phyloP scores from a whole-genome alignment of 2,888 invertebrate genomes.

The Ectobius pallidus region DNA sequence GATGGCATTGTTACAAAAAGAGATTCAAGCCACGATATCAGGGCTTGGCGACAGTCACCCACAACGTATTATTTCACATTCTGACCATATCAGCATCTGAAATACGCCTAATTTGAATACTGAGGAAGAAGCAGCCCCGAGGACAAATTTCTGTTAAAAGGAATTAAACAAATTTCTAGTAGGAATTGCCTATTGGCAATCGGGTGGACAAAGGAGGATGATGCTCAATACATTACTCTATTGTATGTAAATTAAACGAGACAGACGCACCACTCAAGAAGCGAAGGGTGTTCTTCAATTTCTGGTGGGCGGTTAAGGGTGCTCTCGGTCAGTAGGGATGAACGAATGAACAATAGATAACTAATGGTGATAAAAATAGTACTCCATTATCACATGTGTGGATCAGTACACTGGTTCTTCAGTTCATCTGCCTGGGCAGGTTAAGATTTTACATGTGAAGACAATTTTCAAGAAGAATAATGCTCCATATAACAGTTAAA shows the following conservation, averaged over 20 bases:
- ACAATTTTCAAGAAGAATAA: no score
- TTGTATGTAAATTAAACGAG: conserved; percentile 6
- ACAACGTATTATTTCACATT: not conserved
- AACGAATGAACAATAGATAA: not conserved
- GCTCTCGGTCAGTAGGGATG: not conserved
- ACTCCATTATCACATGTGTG: not conserved
- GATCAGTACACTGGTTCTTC: not conserved
- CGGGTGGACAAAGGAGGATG: not conserved
- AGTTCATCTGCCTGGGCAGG: no score
- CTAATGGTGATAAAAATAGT: not conserved
- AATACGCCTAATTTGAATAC: not conserved
- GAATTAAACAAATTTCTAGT: not conserved
- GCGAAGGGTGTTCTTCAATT: not conserved
- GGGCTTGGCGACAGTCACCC: not conserved
- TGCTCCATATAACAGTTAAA: no score
- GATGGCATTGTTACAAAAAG: not conserved
- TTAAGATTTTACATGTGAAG: no score
- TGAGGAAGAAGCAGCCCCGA: not conserved
- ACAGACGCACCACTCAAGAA: not conserved
- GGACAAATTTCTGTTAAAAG: not conserved
- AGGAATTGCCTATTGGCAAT: not conserved
- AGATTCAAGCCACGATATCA: not conserved
- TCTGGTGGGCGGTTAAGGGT: conserved; percentile 3
- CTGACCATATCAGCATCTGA: not conserved
- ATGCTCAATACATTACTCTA: no score